Evolutionary conservation across 1,140 invertebrate genomes (phyloP), one percentile per base, ranked within the genome.

Genomic region (Caenorhabditis brenneri): DNA sequence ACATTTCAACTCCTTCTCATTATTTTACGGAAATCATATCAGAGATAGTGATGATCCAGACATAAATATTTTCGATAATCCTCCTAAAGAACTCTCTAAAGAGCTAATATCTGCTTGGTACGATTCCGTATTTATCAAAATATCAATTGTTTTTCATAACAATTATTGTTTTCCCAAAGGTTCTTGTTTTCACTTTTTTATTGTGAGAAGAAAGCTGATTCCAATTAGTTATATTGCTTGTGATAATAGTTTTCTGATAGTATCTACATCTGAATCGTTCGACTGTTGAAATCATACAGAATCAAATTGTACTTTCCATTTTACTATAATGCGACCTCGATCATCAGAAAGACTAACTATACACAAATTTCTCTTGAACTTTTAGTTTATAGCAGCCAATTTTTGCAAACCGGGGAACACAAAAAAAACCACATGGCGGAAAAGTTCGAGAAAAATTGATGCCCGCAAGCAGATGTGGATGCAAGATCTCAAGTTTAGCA

Each of bases 361-460:
- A n/a, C n/a, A n/a, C n/a, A n/a, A n/a, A n/a, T n/a, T n/a, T 42
- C 12, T 42, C 39, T 42, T 5, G 39, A 42, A 12, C n/a, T n/a
- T 42, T 42, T 42, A 42, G 39, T 42, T 42, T 42, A 42, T 42
- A 42, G 12, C 5, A 42, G 5, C 5, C 19, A 55, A 19, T 27
- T 12, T 27, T 24, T 9, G 24, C 0, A 27, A 55, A 55, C 27
- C 53, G 22, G 10, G 22, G 53, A 27, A 31, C 58, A 36, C n/a
- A n/a, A n/a, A n/a, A n/a, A 33, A 65, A 74, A 74, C 65, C 65
- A 42, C 33, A 74, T 74, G 65, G 65, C 58, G 29, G 58, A 65
- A 29, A 65, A 65, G 36, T 42, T 74, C 36, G 2, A 36, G 5
- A 74, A 46, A 58, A 22, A 74, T 65, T 65, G 58, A 65, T 42